Evolutionary conservation across 2,113 vertebrate species (phyloP), one percentile per base, ranked within the genome.

Genomic region (Nothocercus nigrocapillus): DNA sequence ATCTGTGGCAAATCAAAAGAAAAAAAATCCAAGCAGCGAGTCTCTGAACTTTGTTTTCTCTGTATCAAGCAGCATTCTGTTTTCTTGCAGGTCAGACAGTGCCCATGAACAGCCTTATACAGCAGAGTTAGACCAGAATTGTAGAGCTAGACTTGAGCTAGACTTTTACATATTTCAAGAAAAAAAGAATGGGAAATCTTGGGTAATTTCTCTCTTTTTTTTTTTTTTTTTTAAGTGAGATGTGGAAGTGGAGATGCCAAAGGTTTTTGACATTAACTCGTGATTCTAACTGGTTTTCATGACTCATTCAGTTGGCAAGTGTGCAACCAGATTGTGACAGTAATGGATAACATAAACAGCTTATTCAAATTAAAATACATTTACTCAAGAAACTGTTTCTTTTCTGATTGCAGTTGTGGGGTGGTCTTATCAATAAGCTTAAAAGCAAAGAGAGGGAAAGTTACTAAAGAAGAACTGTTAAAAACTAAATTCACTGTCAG

Each of bases 191-290:
- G 40, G 16, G 7, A 83, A 49, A 49, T 49, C 47, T 49, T 2
- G 2, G 42, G 28, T 21, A 78, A 45, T 3, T 0, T 85, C 38
- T 85, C 9, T 38, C 68, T 92, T 78, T 85, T 27, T 53, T 53
- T 51, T 51, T 16, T 49, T 70, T 47, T 24, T 70, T 49, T 84
- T 38, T 45, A 79, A 70, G 30, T n/a, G 44, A 81, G 47, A 85
- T 7, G 8, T 84, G 49, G 24, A 88, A 81, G 22, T 58, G 27
- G 77, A 96, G 94, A 94, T 86, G 70, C 44, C 69, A 82, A 93
- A 88, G 64, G n/a, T 81, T 94, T 93, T 92, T 93, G 86, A 70
- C 44, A 72, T 85, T 93, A 95, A 78, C 15, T 90, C 61, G 84
- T 91, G 44, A 67, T 94, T 91, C 73, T 63, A 22, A 67, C 76